These are phyloP conservation scores for Athalia rosae DNA, from an alignment of 2,888 invertebrate species.

Conservation along the genomic window DNA sequence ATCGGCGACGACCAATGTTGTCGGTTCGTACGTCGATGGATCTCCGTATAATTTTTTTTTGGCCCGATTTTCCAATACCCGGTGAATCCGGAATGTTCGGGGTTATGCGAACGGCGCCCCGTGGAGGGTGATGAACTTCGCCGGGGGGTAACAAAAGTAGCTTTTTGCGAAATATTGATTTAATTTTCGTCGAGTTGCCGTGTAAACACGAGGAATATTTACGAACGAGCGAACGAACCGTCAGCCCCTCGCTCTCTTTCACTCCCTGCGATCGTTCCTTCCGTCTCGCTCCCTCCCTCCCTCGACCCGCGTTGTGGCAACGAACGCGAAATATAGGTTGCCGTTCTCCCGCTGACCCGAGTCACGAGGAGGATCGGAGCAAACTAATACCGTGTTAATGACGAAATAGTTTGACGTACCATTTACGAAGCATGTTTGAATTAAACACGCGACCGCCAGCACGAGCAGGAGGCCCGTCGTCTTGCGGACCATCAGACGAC, in stretches of 20 bases:
- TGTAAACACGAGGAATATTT: conserved; percentile 20
- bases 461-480: conserved; percentile 61
- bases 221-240: conserved; percentile 25
- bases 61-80: too few relatives aligned
- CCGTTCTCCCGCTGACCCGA: conserved; percentile 10
- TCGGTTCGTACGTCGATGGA: too few relatives aligned
- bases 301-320: neutral
- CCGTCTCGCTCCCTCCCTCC: neutral
- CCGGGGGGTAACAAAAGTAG: neutral
- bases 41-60: too few relatives aligned
- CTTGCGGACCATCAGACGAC: conserved; percentile 54
- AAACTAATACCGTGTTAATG: conserved; percentile 7
- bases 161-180: conserved; percentile 28
- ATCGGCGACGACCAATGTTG: too few relatives aligned
- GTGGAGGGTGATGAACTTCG: neutral
- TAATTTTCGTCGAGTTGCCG: conserved; percentile 10
- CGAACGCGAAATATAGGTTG: neutral
- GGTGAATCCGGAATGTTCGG: too few relatives aligned
- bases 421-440: conserved; percentile 61
- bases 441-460: conserved; percentile 62
- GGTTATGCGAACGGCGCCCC: neutral
- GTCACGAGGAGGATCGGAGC: neutral
- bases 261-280: conserved; percentile 35
- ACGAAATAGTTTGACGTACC: conserved; percentile 56
- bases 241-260: too few relatives aligned